Evolutionary conservation across 1,140 invertebrate species (phyloP).

Genomic region (Habropoda laboriosa): DNA sequence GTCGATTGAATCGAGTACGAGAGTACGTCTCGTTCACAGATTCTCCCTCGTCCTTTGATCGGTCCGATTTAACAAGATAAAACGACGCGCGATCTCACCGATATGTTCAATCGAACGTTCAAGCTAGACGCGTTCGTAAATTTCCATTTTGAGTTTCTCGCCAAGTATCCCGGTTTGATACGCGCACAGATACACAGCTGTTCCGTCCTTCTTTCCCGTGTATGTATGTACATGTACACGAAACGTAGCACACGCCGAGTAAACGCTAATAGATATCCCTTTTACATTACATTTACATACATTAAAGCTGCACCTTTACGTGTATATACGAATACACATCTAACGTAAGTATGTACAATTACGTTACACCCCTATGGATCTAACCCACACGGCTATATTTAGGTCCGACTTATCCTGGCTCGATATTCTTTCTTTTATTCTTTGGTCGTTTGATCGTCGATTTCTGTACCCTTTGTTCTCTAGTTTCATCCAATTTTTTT

Average conservation of each 20-base stretch:
- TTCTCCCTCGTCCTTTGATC: not conserved
- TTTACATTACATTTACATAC: slow-evolving; percentile 65
- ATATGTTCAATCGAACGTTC: slow-evolving; percentile 43
- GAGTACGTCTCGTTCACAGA: not conserved
- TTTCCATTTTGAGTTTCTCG: not conserved
- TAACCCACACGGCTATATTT: not conserved
- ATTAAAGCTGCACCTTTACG: slow-evolving; percentile 62
- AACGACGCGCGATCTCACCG: not conserved
- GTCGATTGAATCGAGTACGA: not conserved
- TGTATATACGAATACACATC: slow-evolving; percentile 57
- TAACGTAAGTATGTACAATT: slow-evolving; percentile 66
- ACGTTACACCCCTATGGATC: slow-evolving; percentile 21
- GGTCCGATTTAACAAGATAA: not conserved
- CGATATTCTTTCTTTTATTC: not conserved
- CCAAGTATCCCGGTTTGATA: not conserved
- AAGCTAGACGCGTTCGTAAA: not conserved
- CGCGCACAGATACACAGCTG: slow-evolving; percentile 8
- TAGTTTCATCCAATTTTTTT: not conserved
- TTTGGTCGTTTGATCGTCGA: not conserved
- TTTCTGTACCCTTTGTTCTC: not conserved
- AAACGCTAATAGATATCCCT: slow-evolving; percentile 60
- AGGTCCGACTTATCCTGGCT: slow-evolving; percentile 7
- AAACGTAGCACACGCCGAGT: slow-evolving; percentile 50
- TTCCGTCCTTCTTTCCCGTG: not conserved
- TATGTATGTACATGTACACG: slow-evolving; percentile 55